These are phyloP conservation scores for Masticophis lateralis DNA, from an alignment of 2,797 vertebrate species.

Conservation along the genomic window DNA sequence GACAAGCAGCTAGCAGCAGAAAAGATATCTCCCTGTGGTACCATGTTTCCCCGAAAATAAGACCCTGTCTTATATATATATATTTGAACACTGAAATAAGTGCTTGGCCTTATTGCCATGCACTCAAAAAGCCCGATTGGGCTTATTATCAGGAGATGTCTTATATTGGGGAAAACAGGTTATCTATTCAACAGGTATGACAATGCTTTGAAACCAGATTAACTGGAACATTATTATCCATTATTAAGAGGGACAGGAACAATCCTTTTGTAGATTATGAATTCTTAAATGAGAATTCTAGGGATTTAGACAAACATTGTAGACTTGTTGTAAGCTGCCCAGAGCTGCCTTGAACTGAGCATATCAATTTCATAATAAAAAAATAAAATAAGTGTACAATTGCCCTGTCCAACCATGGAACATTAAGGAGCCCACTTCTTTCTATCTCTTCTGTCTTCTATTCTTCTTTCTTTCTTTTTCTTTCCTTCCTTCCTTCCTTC, in stretches of 20 bases:
- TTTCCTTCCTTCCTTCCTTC: background rate
- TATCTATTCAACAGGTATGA: background rate
- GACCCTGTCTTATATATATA: too few species aligned
- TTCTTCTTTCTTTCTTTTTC: too few species aligned
- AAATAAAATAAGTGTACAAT: background rate
- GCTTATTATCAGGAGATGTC: too few species aligned
- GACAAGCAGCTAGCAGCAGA: background rate
- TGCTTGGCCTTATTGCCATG: too few species aligned
- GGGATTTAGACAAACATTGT: background rate
- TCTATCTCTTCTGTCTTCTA: background rate
- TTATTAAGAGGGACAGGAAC: background rate
- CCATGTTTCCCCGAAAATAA: too few species aligned
- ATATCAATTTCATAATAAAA: background rate
- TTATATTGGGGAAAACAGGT: too few species aligned
- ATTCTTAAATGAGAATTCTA: background rate
- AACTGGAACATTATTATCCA: background rate
- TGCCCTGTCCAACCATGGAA: background rate
- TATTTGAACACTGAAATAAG: too few species aligned
- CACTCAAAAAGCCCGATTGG: too few species aligned
- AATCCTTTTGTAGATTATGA: background rate
- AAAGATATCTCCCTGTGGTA: background rate
- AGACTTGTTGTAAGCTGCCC: background rate
- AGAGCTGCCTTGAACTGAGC: background rate
- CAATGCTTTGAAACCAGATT: background rate
- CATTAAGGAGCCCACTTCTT: background rate